Percentiles rank a stretch among this genome's conserved stretches.
Conservation (phyloP, 2,888 invertebrate species). For the Pseudococcus longispinus region DNA sequence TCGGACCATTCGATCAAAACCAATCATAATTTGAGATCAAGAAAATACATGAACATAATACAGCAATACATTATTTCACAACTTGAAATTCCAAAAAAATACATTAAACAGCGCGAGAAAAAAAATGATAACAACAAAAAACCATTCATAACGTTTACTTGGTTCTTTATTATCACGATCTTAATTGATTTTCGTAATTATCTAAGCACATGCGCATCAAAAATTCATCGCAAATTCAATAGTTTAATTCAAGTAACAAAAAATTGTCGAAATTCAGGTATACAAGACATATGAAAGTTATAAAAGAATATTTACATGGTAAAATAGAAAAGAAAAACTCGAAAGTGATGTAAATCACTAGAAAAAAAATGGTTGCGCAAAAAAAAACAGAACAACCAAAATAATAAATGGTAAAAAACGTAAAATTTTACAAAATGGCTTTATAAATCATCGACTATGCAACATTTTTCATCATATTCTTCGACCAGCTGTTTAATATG, state of each 20-base stretch:
- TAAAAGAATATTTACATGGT: constrained; percentile 42
- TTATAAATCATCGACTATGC: not conserved
- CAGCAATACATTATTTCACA: too few species aligned
- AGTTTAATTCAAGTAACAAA: constrained; percentile 35
- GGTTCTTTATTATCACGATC: not conserved
- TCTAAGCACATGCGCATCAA: not conserved
- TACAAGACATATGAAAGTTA: constrained; percentile 42
- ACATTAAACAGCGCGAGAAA: not conserved
- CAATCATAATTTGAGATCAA: too few species aligned
- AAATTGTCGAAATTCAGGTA: constrained; percentile 14
- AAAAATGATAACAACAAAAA: not conserved
- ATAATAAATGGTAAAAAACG: constrained; percentile 23
- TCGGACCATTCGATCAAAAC: too few species aligned
- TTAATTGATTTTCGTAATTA: not conserved
- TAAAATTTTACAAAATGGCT: not conserved
- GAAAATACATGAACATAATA: too few species aligned
- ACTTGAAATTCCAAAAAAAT: not conserved
- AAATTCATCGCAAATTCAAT: not conserved
- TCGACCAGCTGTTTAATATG: not conserved
- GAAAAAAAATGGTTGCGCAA: not conserved
- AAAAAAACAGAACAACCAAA: constrained; percentile 12
- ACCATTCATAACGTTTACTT: not conserved
- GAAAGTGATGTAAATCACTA: constrained; percentile 37
- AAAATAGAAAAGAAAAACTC: constrained; percentile 5
- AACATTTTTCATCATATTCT: not conserved